These are phyloP conservation scores for Polypedilum vanderplanki DNA, from an alignment of 1,140 invertebrate species.

Conservation along the genomic window DNA sequence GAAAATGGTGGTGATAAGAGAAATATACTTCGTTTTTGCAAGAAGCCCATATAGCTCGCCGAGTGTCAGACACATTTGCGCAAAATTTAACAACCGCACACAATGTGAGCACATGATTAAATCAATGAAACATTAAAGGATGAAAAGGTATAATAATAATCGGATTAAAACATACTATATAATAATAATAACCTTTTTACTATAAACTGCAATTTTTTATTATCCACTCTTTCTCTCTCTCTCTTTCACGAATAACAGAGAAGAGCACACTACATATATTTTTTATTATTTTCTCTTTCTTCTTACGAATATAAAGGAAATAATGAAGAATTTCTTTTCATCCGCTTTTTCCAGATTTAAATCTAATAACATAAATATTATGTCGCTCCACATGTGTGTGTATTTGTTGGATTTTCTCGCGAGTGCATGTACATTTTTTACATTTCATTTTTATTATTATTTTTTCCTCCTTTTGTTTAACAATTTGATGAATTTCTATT, in stretches of 20 bases:
- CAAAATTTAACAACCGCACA: constrained; percentile 21
- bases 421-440: constrained; percentile 14
- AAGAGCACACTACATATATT: background rate
- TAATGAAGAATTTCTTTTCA: constrained; percentile 19
- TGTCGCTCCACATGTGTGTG: background rate
- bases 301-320: constrained; percentile 17
- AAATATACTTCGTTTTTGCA: constrained; percentile 45
- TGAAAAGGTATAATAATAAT: constrained; percentile 20
- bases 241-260: background rate
- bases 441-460: background rate
- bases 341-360: background rate
- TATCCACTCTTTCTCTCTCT: constrained; percentile 17
- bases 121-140: constrained; percentile 13
- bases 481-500: constrained; percentile 23
- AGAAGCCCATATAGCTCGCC: constrained; percentile 47
- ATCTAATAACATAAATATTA: constrained; percentile 2
- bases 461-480: background rate
- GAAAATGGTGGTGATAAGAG: constrained; percentile 29
- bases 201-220: background rate
- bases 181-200: constrained; percentile 16
- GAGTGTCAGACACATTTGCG: constrained; percentile 34
- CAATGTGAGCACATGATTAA: background rate
- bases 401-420: constrained; percentile 25
- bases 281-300: constrained; percentile 23
- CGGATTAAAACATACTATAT: constrained; percentile 13